Base-by-base conservation (phyloP, 1,140 invertebrate genomes). In the Heliconius melpomene region DNA sequence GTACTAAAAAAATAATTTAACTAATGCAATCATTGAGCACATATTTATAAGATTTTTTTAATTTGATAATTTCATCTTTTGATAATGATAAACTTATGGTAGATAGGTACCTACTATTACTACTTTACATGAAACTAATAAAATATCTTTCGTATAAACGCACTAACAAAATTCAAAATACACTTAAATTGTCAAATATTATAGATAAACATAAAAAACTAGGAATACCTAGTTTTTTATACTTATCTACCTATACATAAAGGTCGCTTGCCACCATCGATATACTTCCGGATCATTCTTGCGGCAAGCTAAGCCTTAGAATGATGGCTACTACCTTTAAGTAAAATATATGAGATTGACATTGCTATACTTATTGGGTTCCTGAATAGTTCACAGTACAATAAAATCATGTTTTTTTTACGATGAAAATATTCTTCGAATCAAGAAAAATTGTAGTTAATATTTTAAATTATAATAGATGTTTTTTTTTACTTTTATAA, bases 201-300 rank as follows among this genome's bases (percentile, higher is more conserved):
- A 60, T 3, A 23, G n/a, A 26, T 60, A 60, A 11, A 9, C 2
- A 26, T 60, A 60, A 9, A 60, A 23, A 23, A 23, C n/a, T 60
- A 60, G n/a, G 3, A 9, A 60, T 3, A 23, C 2, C 9, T 26
- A 3, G 3, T 23, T 60, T 23, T 46, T 60, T 52, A 52, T 52
- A 52, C 7, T 20, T 8, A 23, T 57, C 54, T 11, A 23, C 20
- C 54, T 2, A 23, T 8, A 23, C 16, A 73, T 80, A 88, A 86
- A 83, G 84, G 86, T 81, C 82, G 83, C 77, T 77, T 89, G 87
- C 87, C 86, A 85, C 81, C 79, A 46, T 73, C 80, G 57, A 81
- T 86, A 86, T 87, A 82, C 86, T 26, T 81, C 46, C 72, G 78
- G 84, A 88, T 86, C 72, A 82, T 78, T 87, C 84, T 86, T 81